A percentile compares a stretch with the other conserved stretches of the same genome.
These are phyloP conservation scores for Eupeodes luniger DNA, from an alignment of 2,888 invertebrate species.

Conservation along the genomic window DNA sequence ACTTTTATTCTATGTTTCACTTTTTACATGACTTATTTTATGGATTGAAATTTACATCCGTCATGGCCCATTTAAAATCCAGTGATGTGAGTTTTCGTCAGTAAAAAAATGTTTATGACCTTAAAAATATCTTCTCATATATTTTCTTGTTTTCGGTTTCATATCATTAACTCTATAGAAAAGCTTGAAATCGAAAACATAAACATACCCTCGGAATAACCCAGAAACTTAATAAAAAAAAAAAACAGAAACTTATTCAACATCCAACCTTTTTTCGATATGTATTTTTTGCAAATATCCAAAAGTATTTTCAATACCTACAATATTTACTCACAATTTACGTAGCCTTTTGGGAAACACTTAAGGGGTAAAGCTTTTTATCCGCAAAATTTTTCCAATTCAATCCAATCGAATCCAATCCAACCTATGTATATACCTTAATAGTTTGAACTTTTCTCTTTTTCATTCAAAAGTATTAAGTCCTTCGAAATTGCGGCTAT, in stretches of 20 bases:
- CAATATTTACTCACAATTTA: slow-evolving; percentile 17
- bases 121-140: not conserved
- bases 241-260: not conserved
- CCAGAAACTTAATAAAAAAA: not conserved
- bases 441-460: not conserved
- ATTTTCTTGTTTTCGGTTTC: not conserved
- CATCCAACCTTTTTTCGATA: slow-evolving; percentile 1
- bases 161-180: not conserved
- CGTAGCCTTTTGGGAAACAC: slow-evolving; percentile 11
- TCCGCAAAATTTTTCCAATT: not conserved
- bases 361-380: not conserved
- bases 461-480: not conserved
- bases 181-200: not conserved
- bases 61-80: not conserved
- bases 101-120: not conserved
- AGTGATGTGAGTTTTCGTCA: not conserved
- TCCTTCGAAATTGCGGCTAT: slow-evolving; percentile 21
- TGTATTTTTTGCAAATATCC: not conserved
- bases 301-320: slow-evolving; percentile 7
- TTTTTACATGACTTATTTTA: not conserved
- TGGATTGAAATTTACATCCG: not conserved
- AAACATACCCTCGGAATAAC: not conserved
- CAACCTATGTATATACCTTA: not conserved
- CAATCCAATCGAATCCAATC: not conserved
- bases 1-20: too few relatives aligned